Base-by-base conservation (phyloP, 1,140 invertebrate species). In the Drosophila rhopaloa region DNA sequence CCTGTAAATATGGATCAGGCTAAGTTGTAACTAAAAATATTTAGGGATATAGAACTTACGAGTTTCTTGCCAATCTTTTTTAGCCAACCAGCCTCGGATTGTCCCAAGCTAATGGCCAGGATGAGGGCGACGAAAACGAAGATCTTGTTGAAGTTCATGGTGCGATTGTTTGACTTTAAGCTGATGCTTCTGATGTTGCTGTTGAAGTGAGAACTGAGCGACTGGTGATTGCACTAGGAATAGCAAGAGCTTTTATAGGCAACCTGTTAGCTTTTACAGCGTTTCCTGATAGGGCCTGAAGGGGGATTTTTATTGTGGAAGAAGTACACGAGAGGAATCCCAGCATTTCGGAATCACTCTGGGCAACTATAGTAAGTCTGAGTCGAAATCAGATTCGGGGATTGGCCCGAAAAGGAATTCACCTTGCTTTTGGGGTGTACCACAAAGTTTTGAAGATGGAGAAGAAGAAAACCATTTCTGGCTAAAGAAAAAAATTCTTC, bases 41-140 rank as follows among this genome's bases (percentile, higher is more conserved):
- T 2, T 10, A 5, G 6, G 8, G 6, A 24, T 6, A 2, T 2
- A 47, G 11, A 11, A 47, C 44, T 47, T 47, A 47, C 44, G 19
- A 91, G 50, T 80, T 71, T 85, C 72, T 91, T 85, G 67, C 82
- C 81, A 60, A 90, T 70, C 14, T 88, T 90, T 57, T 90, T 86
- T 0, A 91, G 56, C 84, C 81, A 91, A 41, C 79, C 79, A 7
- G 88, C 90, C 8, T 90, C 74, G 0, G 79, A 83, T 56, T 91
- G 73, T 13, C 89, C 77, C 51, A 85, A 9, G 32, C 78, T 81
- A n/a, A 91, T 72, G 19, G 84, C 71, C 50, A 91, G 59, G 11
- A 91, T 74, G 4, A 91, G 62, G 13, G 82, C 84, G 8, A 90
- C 55, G n/a, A 91, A 79, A 8, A 91, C 43, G 16, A 91, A 88